These are phyloP conservation scores for Xenops minutus DNA, from an alignment of 2,797 vertebrate genomes.

Conservation along the genomic window DNA sequence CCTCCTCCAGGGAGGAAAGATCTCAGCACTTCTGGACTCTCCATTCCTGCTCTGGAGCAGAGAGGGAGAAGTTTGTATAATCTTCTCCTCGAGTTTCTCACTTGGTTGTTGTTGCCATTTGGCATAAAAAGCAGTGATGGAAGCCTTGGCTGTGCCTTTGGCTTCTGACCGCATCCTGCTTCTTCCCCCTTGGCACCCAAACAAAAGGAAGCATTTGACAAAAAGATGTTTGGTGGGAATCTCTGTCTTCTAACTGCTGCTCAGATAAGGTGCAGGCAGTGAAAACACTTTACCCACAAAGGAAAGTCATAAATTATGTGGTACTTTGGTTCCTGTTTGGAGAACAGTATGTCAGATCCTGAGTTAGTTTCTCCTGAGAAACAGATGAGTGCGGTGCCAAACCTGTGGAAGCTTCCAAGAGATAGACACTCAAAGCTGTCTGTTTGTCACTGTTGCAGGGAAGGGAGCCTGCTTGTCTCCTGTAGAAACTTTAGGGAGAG, in stretches of 20 bases:
- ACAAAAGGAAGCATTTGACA: constrained; percentile 15
- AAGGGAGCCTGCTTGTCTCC: background rate
- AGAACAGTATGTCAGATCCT: background rate
- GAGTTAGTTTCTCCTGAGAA: constrained; percentile 8
- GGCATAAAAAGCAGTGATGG: background rate
- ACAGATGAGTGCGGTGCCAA: background rate
- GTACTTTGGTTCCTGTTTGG: background rate
- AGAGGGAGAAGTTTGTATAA: background rate
- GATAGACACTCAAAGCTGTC: background rate
- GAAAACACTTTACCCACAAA: constrained; percentile 12
- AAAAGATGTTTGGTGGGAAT: constrained; percentile 10
- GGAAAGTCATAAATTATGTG: background rate
- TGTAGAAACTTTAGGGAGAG: background rate
- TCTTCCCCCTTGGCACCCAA: background rate
- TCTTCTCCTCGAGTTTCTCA: background rate
- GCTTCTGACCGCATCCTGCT: background rate
- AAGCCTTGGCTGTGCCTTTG: background rate
- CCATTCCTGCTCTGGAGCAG: background rate
- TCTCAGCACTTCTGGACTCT: background rate
- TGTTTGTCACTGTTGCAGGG: background rate
- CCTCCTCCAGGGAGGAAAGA: background rate
- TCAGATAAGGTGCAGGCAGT: constrained; percentile 4
- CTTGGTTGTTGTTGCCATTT: background rate
- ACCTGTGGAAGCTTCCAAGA: background rate
- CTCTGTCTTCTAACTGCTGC: background rate